Percentiles rank a stretch among this genome's conserved stretches.
These are phyloP conservation scores for Notechis scutatus DNA, from an alignment of 2,113 vertebrate species.

Conservation along the genomic window DNA sequence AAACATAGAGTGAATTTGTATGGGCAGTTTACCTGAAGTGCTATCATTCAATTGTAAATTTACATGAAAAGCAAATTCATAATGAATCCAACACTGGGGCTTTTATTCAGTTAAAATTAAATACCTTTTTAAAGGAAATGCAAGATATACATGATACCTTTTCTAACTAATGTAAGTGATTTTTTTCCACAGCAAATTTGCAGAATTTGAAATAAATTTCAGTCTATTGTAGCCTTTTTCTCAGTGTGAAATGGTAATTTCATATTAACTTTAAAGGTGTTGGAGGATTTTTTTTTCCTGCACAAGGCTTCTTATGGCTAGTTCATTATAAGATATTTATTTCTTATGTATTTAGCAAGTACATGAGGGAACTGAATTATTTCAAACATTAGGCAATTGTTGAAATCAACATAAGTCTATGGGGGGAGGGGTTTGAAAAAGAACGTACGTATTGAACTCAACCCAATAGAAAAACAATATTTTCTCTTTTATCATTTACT, in stretches of 20 bases:
- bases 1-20: not conserved
- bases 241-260: conserved; percentile 29
- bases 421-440: not conserved
- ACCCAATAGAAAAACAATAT: not conserved
- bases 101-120: conserved; percentile 30
- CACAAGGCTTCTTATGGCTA: not conserved
- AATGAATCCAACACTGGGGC: not conserved
- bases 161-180: not conserved
- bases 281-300: not conserved
- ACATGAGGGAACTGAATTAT: conserved; percentile 3
- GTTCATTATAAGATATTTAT: not conserved
- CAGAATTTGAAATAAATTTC: not conserved
- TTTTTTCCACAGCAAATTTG: conserved; percentile 15
- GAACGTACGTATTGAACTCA: not conserved
- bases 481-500: not conserved
- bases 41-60: rapidly evolving
- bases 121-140: conserved; percentile 15
- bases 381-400: not conserved
- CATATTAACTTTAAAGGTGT: not conserved
- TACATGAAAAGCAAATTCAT: not conserved
- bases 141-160: conserved; percentile 7
- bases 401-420: not conserved
- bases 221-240: not conserved
- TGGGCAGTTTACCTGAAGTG: not conserved
- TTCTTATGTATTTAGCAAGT: conserved; percentile 15